Conservation (phyloP, 30 jellyfish, hydroid and myxozoan species). For the Aurelia coerulea region DNA sequence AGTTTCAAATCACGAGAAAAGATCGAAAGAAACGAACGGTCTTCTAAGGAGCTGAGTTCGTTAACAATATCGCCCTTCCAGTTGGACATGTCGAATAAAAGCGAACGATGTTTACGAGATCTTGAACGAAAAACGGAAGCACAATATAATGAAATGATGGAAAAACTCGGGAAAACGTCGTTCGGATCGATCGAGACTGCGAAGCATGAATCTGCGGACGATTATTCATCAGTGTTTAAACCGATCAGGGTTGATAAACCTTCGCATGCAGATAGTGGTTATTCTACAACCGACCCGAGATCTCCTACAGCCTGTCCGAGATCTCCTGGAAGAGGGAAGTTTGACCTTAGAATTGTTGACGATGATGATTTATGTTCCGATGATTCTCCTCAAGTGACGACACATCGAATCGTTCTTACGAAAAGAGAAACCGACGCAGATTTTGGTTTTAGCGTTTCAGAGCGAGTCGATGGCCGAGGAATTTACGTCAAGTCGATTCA, state of each 20-base stretch:
- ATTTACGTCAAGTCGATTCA: conserved; percentile 65
- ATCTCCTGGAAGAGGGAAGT: neutral
- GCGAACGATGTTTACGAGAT: conserved; percentile 60
- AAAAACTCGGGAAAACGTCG: conserved; percentile 40
- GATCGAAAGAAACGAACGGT: neutral
- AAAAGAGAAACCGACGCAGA: conserved; percentile 39
- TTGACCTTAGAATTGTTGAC: neutral
- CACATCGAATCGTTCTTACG: conserved; percentile 51
- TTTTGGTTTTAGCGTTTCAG: conserved; percentile 82
- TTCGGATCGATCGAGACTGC: conserved; percentile 15
- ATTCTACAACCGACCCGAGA: conserved; percentile 8
- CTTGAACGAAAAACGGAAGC: conserved; percentile 64
- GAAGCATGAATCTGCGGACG: neutral
- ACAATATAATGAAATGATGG: conserved; percentile 32
- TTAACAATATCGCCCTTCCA: conserved; percentile 53
- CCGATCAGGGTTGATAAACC: neutral
- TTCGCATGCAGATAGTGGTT: conserved; percentile 24
- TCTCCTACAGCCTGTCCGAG: neutral
- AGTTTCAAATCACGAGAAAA: conserved; percentile 5
- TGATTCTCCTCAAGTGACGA: conserved; percentile 12
- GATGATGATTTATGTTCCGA: neutral
- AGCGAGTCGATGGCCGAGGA: conserved; percentile 60
- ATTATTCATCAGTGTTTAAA: neutral
- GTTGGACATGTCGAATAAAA: conserved; percentile 23
- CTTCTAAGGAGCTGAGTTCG: neutral